phyloP scores from a whole-genome alignment of 1,140 invertebrate species.

The Sminthurides bifidus region DNA sequence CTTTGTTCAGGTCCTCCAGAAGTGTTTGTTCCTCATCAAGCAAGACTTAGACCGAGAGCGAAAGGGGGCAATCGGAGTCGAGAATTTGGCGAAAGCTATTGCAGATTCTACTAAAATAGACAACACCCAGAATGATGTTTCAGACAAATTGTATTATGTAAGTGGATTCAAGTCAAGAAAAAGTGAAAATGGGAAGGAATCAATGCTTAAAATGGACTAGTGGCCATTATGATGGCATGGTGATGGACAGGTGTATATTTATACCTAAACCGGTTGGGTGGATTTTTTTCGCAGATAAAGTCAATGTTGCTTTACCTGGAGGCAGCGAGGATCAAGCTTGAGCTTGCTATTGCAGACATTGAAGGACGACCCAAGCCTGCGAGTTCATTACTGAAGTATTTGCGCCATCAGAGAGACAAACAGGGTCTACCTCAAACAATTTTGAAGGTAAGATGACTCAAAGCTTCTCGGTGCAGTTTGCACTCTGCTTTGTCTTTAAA shows the following conservation, averaged over 20 bases:
- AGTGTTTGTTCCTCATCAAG: slow-evolving; percentile 66
- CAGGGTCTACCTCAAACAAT: slow-evolving; percentile 76
- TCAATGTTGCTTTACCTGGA: slow-evolving; percentile 85
- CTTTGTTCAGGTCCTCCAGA: slow-evolving; percentile 50
- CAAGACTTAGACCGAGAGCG: slow-evolving; percentile 74
- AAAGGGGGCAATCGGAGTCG: slow-evolving; percentile 69
- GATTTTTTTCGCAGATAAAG: slow-evolving; percentile 55
- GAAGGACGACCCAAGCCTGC: slow-evolving; percentile 59
- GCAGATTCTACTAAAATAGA: slow-evolving; percentile 79
- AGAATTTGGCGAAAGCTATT: slow-evolving; percentile 81
- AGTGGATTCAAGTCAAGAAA: slow-evolving; percentile 31
- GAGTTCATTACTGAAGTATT: slow-evolving; percentile 71
- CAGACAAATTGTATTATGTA: slow-evolving; percentile 82
- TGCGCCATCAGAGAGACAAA: slow-evolving; percentile 75
- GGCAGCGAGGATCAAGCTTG: slow-evolving; percentile 75
- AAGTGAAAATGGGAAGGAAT: background rate
- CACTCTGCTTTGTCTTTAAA: too few species aligned
- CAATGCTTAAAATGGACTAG: slow-evolving; percentile 1
- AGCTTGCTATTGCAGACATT: slow-evolving; percentile 63
- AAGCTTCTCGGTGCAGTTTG: too few species aligned
- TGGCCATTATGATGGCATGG: background rate
- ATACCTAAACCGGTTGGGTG: background rate
- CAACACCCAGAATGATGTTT: slow-evolving; percentile 82
- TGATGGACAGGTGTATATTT: background rate
- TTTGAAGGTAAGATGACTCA: slow-evolving; percentile 56